Evolutionary conservation across 2,888 invertebrate genomes (phyloP).

Genomic region (Cryptus viduatorius): DNA sequence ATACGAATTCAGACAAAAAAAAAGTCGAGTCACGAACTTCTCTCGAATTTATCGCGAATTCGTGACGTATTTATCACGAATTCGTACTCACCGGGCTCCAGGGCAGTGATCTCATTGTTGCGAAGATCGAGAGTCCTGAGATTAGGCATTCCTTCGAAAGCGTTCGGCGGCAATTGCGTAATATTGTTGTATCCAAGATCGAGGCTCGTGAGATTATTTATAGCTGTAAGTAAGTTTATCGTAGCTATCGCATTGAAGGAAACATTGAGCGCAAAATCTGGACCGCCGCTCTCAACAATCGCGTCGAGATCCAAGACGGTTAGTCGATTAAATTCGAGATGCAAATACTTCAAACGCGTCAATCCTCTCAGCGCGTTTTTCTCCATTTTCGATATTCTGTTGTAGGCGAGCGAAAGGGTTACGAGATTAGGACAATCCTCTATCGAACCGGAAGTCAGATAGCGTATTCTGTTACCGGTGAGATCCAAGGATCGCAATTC

Average conservation of each 20-base stretch:
- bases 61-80: not conserved
- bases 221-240: slow-evolving; percentile 85
- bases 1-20: not conserved
- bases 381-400: slow-evolving; percentile 91
- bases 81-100: slow-evolving; percentile 89
- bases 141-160: slow-evolving; percentile 90
- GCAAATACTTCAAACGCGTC: slow-evolving; percentile 91
- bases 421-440: slow-evolving; percentile 91
- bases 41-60: not conserved
- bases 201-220: slow-evolving; percentile 91
- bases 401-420: slow-evolving; percentile 93
- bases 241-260: slow-evolving; percentile 91
- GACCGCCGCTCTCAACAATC: slow-evolving; percentile 82
- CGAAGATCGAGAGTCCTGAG: slow-evolving; percentile 93
- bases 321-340: slow-evolving; percentile 92
- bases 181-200: slow-evolving; percentile 95
- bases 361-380: slow-evolving; percentile 91
- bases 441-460: slow-evolving; percentile 90
- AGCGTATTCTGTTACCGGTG: slow-evolving; percentile 91
- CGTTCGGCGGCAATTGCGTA: slow-evolving; percentile 88
- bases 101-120: slow-evolving; percentile 91
- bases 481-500: slow-evolving; percentile 92
- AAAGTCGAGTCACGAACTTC: not conserved
- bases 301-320: slow-evolving; percentile 86
- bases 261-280: slow-evolving; percentile 90